Evolutionary conservation across 1,140 invertebrate species (phyloP).

Genomic region (Temnothorax nylanderi): DNA sequence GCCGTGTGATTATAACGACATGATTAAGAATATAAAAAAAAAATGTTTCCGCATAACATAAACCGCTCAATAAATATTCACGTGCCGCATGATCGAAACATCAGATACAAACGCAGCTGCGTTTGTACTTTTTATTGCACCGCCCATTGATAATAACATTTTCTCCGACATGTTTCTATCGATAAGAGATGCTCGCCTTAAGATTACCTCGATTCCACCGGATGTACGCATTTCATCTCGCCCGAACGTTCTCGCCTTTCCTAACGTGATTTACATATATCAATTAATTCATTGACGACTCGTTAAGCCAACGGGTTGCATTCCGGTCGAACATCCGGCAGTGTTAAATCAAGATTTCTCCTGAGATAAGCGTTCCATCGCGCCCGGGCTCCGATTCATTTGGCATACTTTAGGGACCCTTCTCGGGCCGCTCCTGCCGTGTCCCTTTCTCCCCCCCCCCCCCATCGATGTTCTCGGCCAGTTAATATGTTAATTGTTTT

Average conservation of each 20-base stretch:
- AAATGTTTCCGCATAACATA: background rate
- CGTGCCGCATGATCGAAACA: background rate
- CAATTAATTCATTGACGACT: conserved; percentile 65
- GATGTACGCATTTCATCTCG: background rate
- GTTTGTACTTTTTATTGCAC: conserved; percentile 51
- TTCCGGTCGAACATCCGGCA: conserved; percentile 46
- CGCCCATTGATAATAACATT: conserved; percentile 47
- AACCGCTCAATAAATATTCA: conserved; percentile 28
- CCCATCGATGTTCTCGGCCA: background rate
- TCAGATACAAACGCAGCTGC: background rate
- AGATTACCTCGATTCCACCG: conserved; percentile 45
- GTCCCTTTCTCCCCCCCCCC: background rate
- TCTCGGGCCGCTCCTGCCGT: background rate
- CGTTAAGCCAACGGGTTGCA: conserved; percentile 56
- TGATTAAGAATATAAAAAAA: conserved; percentile 9
- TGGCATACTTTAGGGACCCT: conserved; percentile 45
- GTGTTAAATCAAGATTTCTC: conserved; percentile 69
- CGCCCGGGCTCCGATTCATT: conserved; percentile 41
- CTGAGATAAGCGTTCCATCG: conserved; percentile 59
- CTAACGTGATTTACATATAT: conserved; percentile 61
- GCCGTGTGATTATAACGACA: conserved; percentile 18
- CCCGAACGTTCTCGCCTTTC: background rate
- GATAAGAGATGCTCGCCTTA: conserved; percentile 37
- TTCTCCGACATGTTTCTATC: conserved; percentile 42
- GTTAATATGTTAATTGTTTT: conserved; percentile 56